These are phyloP conservation scores for Papilio dardanus DNA, from an alignment of 1,140 invertebrate genomes.

Conservation along the genomic window DNA sequence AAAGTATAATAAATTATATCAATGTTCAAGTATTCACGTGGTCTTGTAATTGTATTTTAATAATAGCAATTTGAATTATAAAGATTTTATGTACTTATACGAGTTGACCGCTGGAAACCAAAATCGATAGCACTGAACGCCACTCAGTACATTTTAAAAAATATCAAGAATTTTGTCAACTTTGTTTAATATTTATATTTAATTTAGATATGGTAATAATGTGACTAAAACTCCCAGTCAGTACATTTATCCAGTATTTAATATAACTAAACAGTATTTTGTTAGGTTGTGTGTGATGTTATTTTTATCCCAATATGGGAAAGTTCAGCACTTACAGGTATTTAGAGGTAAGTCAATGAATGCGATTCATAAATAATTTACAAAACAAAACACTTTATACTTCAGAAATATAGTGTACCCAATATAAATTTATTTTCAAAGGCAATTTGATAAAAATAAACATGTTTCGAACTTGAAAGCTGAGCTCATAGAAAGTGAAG, in stretches of 20 bases:
- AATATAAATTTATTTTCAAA: not conserved
- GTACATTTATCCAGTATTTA: not conserved
- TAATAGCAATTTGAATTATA: not conserved
- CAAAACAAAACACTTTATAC: not conserved
- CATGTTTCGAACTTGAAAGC: too few species aligned
- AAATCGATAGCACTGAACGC: not conserved
- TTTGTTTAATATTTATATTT: not conserved
- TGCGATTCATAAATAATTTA: not conserved
- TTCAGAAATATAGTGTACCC: not conserved
- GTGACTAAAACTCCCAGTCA: not conserved
- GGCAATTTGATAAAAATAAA: too few species aligned
- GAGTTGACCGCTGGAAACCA: not conserved
- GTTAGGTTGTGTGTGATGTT: conserved; percentile 80
- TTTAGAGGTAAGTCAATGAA: conserved; percentile 77
- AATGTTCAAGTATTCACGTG: not conserved
- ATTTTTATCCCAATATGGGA: conserved; percentile 76
- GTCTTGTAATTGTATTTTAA: not conserved
- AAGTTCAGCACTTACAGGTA: conserved; percentile 82
- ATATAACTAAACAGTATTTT: conserved; percentile 32
- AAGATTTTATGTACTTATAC: not conserved
- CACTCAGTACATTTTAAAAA: not conserved
- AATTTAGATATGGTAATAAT: not conserved
- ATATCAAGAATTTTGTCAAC: not conserved
- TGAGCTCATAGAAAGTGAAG: too few species aligned
- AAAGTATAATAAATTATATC: not conserved